Evolutionary conservation across 2,113 vertebrate genomes (phyloP), one percentile per base, ranked within the genome.

Genomic region (Percina caprodes): DNA sequence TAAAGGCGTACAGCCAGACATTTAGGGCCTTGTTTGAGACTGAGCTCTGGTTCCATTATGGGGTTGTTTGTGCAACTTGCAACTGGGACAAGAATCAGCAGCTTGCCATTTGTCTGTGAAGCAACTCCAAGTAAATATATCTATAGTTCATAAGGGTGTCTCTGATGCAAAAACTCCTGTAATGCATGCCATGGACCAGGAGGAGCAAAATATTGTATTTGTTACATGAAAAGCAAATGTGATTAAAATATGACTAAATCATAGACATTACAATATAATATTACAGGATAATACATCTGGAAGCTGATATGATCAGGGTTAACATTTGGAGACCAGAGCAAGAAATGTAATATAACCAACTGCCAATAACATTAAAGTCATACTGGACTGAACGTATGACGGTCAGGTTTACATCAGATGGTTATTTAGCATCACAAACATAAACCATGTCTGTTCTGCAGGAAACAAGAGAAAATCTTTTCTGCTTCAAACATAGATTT

Each of bases 1-100:
- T 56, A 68, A 77, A 63, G 79, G 73, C 82, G 46, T 4, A 15
- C 18, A 74, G 74, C 61, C 69, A 76, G 87, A 85, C 77, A 79
- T 72, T 39, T 72, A 77, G 45, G 58, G 78, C 73, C 62, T 66
- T 54, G 60, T 68, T 84, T 52, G 51, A 78, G 56, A 83, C 51
- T 33, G 51, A 71, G 48, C 65, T 52, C 45, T 79, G 6, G 11
- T 69, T 88, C 71, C 73, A 77, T 82, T 55, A 73, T 55, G 24
- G 65, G 45, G 14, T n/a, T 82, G 80, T 83, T 78, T 84, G 68
- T 59, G 54, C 23, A 65, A 60, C 42, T 77, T 76, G 39, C 67
- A 70, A 63, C 81, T 61, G 52, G 48, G 33, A 70, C 2, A 26
- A 52, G 39, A 65, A 83, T 46, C 58, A 42, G 49, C 49, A 56